phyloP scores from a whole-genome alignment of 64 coral and sea anemone species.

The Orbicella faveolata region DNA sequence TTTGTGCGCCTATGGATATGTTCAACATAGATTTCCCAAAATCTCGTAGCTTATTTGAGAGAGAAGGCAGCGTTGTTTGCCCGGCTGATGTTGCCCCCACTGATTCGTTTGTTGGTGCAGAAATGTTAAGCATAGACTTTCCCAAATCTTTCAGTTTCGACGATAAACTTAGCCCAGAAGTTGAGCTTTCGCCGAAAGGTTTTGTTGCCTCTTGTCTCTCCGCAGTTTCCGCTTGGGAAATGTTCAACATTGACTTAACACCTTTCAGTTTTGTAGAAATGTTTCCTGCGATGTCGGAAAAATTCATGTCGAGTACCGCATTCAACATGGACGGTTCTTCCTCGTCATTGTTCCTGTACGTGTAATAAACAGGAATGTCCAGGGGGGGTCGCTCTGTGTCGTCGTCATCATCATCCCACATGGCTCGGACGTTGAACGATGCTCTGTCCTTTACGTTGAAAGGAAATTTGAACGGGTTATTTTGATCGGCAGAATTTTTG shows the following conservation, averaged over 20 bases:
- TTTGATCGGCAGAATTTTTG: neutral
- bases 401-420: constrained; percentile 42
- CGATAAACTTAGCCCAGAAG: constrained; percentile 12
- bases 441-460: neutral
- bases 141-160: constrained; percentile 57
- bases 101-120: neutral
- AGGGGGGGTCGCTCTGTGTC: constrained; percentile 12
- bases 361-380: constrained; percentile 58
- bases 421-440: constrained; percentile 19
- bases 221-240: neutral
- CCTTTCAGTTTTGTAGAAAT: constrained; percentile 56
- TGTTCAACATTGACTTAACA: constrained; percentile 33
- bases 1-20: neutral
- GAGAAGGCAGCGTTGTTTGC: neutral
- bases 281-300: constrained; percentile 42
- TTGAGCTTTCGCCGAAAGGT: neutral
- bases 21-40: constrained; percentile 39
- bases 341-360: constrained; percentile 35
- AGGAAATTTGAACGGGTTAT: constrained; percentile 37
- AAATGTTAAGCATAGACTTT: constrained; percentile 51
- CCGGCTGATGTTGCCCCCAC: neutral
- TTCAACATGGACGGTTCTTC: neutral
- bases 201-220: neutral
- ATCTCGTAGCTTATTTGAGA: constrained; percentile 7
- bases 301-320: constrained; percentile 37